A percentile compares a stretch with the other conserved stretches of the same genome.
Evolutionary conservation across 2,797 vertebrate genomes (phyloP).

Genomic region (Antennarius maculatus): DNA sequence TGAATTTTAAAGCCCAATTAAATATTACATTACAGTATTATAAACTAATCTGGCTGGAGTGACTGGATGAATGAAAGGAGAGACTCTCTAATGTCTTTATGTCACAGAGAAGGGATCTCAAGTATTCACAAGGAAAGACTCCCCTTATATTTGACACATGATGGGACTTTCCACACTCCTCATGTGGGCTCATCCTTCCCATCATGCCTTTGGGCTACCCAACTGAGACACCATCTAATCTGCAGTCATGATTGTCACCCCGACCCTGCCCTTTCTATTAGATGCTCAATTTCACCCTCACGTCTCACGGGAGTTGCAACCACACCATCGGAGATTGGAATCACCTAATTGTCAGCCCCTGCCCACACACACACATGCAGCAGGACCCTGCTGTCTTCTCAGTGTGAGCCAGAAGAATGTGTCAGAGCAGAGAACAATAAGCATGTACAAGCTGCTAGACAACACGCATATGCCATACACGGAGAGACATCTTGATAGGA

Average conservation of each 20-base stretch:
- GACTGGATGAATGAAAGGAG: conserved; percentile 38
- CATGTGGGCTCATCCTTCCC: conserved; percentile 50
- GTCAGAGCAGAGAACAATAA: conserved; percentile 54
- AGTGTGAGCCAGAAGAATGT: conserved; percentile 40
- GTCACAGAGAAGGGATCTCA: conserved; percentile 16
- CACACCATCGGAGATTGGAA: conserved; percentile 77
- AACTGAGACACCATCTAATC: conserved; percentile 73
- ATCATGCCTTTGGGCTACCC: conserved; percentile 50
- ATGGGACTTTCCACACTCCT: conserved; percentile 59
- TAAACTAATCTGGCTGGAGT: conserved; percentile 26
- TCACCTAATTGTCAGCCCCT: conserved; percentile 53
- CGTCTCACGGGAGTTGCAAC: conserved; percentile 74
- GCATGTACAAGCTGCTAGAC: conserved; percentile 34
- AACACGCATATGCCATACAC: conserved; percentile 21
- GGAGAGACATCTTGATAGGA: conserved; percentile 32
- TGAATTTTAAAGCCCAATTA: conserved; percentile 7
- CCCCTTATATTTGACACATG: conserved; percentile 56
- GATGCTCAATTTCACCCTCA: conserved; percentile 82
- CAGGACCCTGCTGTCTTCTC: conserved; percentile 42
- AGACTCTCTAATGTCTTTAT: conserved; percentile 41
- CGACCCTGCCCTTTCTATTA: conserved; percentile 84
- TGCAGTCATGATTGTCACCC: conserved; percentile 81
- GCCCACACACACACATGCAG: conserved; percentile 23
- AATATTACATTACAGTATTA: background rate
- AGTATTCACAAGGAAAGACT: conserved; percentile 27